Evolutionary conservation across 2,888 invertebrate genomes (phyloP).

Genomic region (Lysandra bellargus): DNA sequence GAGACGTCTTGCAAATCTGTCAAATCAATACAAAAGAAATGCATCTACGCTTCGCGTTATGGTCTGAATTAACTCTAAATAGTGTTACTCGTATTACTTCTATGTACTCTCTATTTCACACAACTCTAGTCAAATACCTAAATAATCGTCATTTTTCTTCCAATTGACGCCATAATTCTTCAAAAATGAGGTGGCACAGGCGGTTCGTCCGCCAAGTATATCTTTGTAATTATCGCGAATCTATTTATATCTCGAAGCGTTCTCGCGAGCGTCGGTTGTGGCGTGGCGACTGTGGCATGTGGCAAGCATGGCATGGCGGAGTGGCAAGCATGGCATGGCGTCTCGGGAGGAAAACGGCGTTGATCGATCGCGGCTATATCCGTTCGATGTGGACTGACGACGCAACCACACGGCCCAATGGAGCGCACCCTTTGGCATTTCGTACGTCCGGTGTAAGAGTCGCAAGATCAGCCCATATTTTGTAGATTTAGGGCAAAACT

Average conservation of each 20-base stretch:
- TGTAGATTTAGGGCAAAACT: too few relatives aligned
- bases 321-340: constrained; percentile 36
- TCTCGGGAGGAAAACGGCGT: constrained; percentile 51
- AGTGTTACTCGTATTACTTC: too few relatives aligned
- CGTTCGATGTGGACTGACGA: constrained; percentile 52
- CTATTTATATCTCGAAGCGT: constrained; percentile 23
- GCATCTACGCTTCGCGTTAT: too few relatives aligned
- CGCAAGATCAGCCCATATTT: neutral
- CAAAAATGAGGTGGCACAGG: constrained; percentile 5
- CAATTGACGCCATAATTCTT: neutral
- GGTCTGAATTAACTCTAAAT: too few relatives aligned
- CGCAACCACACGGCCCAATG: constrained; percentile 46
- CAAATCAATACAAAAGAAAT: too few relatives aligned
- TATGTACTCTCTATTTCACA: too few relatives aligned
- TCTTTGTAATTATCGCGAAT: constrained; percentile 26
- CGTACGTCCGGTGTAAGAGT: neutral
- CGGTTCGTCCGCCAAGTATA: neutral
- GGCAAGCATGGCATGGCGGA: constrained; percentile 28
- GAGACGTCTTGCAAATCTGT: too few relatives aligned
- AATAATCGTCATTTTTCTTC: neutral
- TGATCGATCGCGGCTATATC: constrained; percentile 67
- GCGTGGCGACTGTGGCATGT: neutral
- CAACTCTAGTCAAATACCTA: too few relatives aligned
- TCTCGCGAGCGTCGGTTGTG: neutral
- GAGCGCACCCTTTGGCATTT: neutral